Base-by-base conservation (phyloP, 1,140 invertebrate genomes). In the Cydia fagiglandana region DNA sequence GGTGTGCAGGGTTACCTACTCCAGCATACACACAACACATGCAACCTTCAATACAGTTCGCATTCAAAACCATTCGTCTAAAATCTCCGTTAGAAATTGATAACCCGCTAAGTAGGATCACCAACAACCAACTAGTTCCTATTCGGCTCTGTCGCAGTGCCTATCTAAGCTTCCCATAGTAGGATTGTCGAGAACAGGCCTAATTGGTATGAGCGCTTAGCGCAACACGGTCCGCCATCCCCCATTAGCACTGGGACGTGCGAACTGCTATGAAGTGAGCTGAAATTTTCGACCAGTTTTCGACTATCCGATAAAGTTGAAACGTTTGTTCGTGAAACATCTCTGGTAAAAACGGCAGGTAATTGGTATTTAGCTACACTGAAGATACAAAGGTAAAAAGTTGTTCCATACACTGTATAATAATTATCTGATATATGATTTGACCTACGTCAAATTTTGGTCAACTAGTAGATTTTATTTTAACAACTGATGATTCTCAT, bases 161-260 rank as follows among this genome's bases (percentile, higher is more conserved):
- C 64, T 34, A 34, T 66, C 10, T 30, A 68, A 34, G 28, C 64
- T 30, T 34, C 28, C 64, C 34, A n/a, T 45, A 70, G 66, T 70
- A 38, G 66, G 66, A 70, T 70, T 70, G 66, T 70, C 66, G 66
- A 15, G 66, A 70, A 41, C 66, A 70, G 30, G n/a, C 66, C 66
- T 70, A 70, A 70, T 70, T 70, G 66, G 66, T 70, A 70, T 20
- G 66, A 70, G 66, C 66, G 66, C 30, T 70, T 70, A 70, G 66
- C n/a, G 66, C 66, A 70, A 70, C 66, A 38, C 66, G 66, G n/a
- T 17, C 30, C 66, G 66, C 45, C 66, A 70, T 45, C 66, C 66
- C 64, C 66, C 66, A 70, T 70, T 70, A 74, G 6, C 73, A 61
- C 56, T 20, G 30, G 41, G 45, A 74, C 45, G 50, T 74, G 73